Percentiles rank a stretch among this genome's conserved stretches.
phyloP scores from a whole-genome alignment of 1,140 invertebrate species.

The Pemphigus obesinymphae region DNA sequence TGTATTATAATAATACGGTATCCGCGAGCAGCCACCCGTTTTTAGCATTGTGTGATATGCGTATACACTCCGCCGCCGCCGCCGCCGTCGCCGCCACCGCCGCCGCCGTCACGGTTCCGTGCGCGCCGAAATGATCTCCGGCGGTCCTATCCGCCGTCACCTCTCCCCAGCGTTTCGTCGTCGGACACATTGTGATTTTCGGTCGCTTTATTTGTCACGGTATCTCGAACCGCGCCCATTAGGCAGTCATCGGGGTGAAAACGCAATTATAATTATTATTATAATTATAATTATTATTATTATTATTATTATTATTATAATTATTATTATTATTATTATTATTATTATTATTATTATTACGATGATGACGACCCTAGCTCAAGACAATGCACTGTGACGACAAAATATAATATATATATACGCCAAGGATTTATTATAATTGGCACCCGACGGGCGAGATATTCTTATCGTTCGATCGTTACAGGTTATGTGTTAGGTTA shows the following conservation, averaged over 20 bases:
- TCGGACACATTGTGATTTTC: conserved; percentile 17
- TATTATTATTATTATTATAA: too few relatives aligned
- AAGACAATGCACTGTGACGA: too few relatives aligned
- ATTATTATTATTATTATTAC: too few relatives aligned
- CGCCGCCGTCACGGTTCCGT: conserved; percentile 1
- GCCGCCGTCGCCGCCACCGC: not conserved
- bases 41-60: too few relatives aligned
- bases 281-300: too few relatives aligned
- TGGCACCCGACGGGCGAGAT: too few relatives aligned
- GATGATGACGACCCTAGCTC: too few relatives aligned
- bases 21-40: not conserved
- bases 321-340: too few relatives aligned
- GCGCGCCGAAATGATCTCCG: not conserved
- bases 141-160: not conserved
- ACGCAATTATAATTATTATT: conserved; percentile 18
- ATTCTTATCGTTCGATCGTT: too few relatives aligned
- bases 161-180: not conserved
- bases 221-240: not conserved
- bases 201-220: not conserved
- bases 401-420: too few relatives aligned
- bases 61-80: not conserved
- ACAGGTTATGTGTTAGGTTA: too few relatives aligned
- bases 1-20: not conserved
- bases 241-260: not conserved
- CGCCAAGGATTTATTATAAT: too few relatives aligned